Conservation (phyloP, 2,113 vertebrate genomes). For the Passer domesticus region DNA sequence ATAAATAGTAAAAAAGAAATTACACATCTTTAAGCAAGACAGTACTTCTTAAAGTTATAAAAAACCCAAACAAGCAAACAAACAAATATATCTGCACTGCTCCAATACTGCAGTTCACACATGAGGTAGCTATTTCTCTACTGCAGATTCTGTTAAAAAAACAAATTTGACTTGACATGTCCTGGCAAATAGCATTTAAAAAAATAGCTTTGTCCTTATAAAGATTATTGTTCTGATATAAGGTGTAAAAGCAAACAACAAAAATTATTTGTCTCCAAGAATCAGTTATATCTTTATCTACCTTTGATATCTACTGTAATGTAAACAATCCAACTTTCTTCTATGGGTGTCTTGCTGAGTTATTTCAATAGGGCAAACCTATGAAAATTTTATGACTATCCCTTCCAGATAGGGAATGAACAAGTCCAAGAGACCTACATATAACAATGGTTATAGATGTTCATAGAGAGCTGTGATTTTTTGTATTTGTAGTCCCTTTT, state of each 20-base stretch:
- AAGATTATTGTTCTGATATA: background rate
- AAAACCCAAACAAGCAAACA: background rate
- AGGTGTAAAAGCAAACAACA: background rate
- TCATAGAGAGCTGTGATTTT: background rate
- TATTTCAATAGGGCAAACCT: background rate
- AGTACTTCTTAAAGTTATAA: background rate
- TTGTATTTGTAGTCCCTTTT: background rate
- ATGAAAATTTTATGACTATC: conserved; percentile 39
- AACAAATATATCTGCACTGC: background rate
- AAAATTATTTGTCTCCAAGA: background rate
- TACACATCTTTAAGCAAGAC: background rate
- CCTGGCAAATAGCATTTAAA: background rate
- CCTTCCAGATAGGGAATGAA: background rate
- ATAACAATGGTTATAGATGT: background rate
- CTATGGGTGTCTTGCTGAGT: background rate
- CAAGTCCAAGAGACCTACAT: background rate
- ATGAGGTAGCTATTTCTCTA: background rate
- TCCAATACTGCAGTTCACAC: background rate
- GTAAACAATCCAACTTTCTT: background rate
- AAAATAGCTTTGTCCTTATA: background rate
- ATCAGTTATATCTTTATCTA: background rate
- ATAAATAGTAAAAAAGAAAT: background rate
- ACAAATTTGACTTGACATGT: background rate
- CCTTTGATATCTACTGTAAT: background rate
- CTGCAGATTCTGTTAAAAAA: background rate